Evolutionary conservation across 2,888 invertebrate genomes (phyloP).

Genomic region (Agapostemon virescens): DNA sequence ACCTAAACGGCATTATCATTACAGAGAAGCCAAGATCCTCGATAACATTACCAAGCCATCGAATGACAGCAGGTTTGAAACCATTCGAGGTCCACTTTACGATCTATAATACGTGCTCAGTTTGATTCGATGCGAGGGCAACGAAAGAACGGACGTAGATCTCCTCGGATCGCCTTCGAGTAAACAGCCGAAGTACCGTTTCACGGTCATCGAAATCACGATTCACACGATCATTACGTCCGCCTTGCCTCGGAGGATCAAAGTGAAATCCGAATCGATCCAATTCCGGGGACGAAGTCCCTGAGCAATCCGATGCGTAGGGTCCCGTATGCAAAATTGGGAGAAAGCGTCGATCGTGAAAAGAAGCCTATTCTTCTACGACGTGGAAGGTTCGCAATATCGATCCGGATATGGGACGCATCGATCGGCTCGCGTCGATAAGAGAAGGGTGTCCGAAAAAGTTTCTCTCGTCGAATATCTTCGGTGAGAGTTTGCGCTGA

Average conservation of each 20-base stretch:
- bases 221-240: neutral
- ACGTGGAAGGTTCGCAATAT: conserved; percentile 16
- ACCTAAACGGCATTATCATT: neutral
- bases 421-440: conserved; percentile 46
- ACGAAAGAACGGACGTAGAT: neutral
- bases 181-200: conserved; percentile 3
- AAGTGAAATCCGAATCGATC: conserved; percentile 20
- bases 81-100: neutral
- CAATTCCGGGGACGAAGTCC: neutral
- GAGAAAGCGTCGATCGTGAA: conserved; percentile 27
- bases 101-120: neutral
- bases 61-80: neutral
- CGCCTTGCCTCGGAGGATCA: neutral
- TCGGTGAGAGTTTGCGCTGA: conserved; percentile 72
- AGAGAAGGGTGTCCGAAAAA: conserved; percentile 64
- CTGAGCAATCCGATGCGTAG: neutral
- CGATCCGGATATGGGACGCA: conserved; percentile 33
- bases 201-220: neutral
- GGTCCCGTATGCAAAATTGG: neutral
- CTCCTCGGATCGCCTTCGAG: neutral
- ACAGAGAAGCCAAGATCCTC: neutral
- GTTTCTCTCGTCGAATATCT: conserved; percentile 78
- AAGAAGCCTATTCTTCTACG: conserved; percentile 28
- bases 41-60: too few relatives aligned
- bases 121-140: neutral